phyloP scores from a whole-genome alignment of 92 coral and sea anemone genomes.

The Palythoa heliodiscus region DNA sequence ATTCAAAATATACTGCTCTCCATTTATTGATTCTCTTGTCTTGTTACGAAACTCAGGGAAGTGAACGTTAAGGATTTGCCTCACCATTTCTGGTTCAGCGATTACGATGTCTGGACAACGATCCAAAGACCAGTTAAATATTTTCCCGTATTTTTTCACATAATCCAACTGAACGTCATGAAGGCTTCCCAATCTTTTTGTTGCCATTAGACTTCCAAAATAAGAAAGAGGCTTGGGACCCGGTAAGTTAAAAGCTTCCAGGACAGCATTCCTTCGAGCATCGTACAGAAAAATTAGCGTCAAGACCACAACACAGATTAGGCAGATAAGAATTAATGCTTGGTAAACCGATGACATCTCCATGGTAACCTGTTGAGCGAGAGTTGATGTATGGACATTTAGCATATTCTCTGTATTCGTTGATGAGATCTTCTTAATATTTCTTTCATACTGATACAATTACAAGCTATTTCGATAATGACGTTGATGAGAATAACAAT shows the following conservation, averaged over 20 bases:
- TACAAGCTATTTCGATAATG: background rate
- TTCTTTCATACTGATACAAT: no score
- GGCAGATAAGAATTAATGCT: background rate
- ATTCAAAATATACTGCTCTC: conserved; percentile 25
- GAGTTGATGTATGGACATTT: background rate
- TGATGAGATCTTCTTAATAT: background rate
- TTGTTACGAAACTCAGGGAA: conserved; percentile 60
- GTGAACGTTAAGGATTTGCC: conserved; percentile 60
- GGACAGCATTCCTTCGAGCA: conserved; percentile 34
- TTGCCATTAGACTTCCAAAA: conserved; percentile 60
- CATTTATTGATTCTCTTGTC: background rate
- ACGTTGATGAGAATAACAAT: no score
- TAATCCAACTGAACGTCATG: conserved; percentile 55
- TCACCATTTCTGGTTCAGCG: conserved; percentile 74
- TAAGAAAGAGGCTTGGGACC: conserved; percentile 72
- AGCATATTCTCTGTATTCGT: background rate
- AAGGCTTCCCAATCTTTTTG: conserved; percentile 55
- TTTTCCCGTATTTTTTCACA: conserved; percentile 59
- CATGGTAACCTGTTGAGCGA: conserved; percentile 7
- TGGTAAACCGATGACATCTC: background rate
- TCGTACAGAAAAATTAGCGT: conserved; percentile 60
- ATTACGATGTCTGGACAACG: conserved; percentile 65
- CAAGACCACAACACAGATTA: background rate
- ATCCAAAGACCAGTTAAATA: conserved; percentile 60
- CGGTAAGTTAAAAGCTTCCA: conserved; percentile 52